Conservation (phyloP, 2,113 vertebrate species). For the Lucifuga dentata region DNA sequence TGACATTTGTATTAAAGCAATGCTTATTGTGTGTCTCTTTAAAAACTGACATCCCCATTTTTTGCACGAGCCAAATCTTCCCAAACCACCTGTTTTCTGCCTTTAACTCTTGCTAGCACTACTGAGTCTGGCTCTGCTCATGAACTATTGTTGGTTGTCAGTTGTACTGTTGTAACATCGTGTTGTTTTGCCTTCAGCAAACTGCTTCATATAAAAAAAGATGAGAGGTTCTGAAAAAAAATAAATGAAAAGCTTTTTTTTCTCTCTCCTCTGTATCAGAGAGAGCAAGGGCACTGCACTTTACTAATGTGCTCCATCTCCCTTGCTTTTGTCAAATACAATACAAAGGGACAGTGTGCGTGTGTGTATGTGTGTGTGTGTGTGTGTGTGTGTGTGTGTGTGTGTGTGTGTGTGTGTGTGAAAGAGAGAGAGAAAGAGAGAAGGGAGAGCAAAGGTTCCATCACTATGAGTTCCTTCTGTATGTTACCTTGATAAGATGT, state of each 20-base stretch:
- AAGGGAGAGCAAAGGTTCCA: conserved; percentile 16
- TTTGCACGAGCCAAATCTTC: conserved; percentile 59
- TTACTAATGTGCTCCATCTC: conserved; percentile 66
- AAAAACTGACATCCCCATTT: conserved; percentile 62
- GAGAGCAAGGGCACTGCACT: conserved; percentile 49
- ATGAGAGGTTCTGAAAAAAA: conserved; percentile 36
- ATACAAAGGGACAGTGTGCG: conserved; percentile 46
- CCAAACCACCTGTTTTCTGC: conserved; percentile 58
- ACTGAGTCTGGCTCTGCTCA: conserved; percentile 27
- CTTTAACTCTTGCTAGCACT: conserved; percentile 36
- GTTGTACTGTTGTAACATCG: conserved; percentile 39
- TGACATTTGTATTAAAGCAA: too few relatives aligned
- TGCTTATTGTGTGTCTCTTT: too few relatives aligned
- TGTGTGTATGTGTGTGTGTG: conserved; percentile 31
- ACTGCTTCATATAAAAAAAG: conserved; percentile 53
- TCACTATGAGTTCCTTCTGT: conserved; percentile 27
- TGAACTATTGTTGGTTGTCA: conserved; percentile 43
- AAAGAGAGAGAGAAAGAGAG: conserved; percentile 22
- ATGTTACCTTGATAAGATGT: conserved; percentile 24
- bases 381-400: background rate
- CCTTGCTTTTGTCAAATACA: conserved; percentile 37
- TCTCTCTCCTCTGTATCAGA: conserved; percentile 25
- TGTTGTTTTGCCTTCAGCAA: conserved; percentile 58
- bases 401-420: background rate
- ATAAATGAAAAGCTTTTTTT: conserved; percentile 62